Evolutionary conservation across 2,888 invertebrate genomes (phyloP).

Genomic region (Cheilosia soror): DNA sequence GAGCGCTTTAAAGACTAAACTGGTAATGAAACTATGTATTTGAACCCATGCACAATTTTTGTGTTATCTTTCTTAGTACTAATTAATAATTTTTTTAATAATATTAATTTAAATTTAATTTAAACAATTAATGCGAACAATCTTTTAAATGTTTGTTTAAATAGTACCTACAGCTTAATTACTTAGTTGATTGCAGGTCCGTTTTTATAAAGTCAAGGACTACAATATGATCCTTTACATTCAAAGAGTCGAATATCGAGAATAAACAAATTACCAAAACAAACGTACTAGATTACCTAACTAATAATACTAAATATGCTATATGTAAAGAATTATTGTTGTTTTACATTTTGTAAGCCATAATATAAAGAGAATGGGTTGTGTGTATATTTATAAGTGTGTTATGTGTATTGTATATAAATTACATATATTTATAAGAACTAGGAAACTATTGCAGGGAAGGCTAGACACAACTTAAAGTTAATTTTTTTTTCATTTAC

Average conservation of each 20-base stretch:
- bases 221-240: constrained; percentile 42
- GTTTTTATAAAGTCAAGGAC: background rate
- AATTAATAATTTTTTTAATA: constrained; percentile 37
- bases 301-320: constrained; percentile 48
- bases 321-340: constrained; percentile 23
- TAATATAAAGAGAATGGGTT: constrained; percentile 34
- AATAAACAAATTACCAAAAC: constrained; percentile 23
- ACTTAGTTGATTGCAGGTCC: constrained; percentile 19
- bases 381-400: constrained; percentile 50
- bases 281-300: constrained; percentile 53
- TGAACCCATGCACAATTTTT: constrained; percentile 39
- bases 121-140: constrained; percentile 53
- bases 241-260: constrained; percentile 38
- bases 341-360: constrained; percentile 42
- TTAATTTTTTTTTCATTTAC: constrained; percentile 43
- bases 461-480: constrained; percentile 52
- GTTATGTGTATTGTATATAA: constrained; percentile 49
- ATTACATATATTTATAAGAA: constrained; percentile 41
- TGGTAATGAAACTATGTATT: constrained; percentile 26
- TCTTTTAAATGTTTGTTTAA: constrained; percentile 10
- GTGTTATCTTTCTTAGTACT: constrained; percentile 27
- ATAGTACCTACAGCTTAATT: constrained; percentile 34
- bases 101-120: constrained; percentile 13
- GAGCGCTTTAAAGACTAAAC: background rate
- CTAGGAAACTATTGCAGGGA: constrained; percentile 45